Evolutionary conservation across 2,888 invertebrate genomes (phyloP), one percentile per base, ranked within the genome.

Genomic region (Cyclophora albipunctata): DNA sequence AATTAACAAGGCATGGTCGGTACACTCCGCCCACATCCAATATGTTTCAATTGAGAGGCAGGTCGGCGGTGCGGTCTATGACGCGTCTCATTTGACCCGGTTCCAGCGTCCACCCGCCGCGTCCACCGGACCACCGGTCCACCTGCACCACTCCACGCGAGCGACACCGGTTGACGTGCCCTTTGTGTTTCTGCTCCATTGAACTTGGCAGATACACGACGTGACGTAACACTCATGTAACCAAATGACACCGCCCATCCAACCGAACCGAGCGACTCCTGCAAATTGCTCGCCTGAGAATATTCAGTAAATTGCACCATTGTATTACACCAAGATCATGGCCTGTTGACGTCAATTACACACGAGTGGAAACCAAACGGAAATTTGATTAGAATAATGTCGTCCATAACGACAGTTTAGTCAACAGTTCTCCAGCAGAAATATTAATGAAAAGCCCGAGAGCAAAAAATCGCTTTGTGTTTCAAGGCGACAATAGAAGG

Each of bases 11-110:
- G 62, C 62, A 67, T 58, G 62, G 58, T 54, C 54, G 63, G 65
- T 67, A 63, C 63, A 63, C 60, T 60, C 64, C 71, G 66, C 74
- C 76, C 71, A 73, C 74, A 66, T 68, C 60, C 74, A 73, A 76
- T 77, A 67, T 71, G 68, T 68, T 71, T 72, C 78, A 78, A 78
- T 81, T 77, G 77, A 74, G 69, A 64, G 59, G 74, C 75, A 71
- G 68, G 74, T 70, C 70, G 72, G 68, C 55, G 59, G 58, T 62
- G 64, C 20, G 20, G 20, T 20, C 20, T 20, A 62, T 63, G 64
- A 60, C 71, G 70, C 71, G 68, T 64, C 70, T 69, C 70, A 66
- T 71, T 71, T 74, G 79, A 80, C 82, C 82, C 73, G 77, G 72
- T 78, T 83, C 59, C 64, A 68, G 69, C 72, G 64, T 42, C 47